phyloP scores from a whole-genome alignment of 2,113 vertebrate species.

The Amia ocellicauda region DNA sequence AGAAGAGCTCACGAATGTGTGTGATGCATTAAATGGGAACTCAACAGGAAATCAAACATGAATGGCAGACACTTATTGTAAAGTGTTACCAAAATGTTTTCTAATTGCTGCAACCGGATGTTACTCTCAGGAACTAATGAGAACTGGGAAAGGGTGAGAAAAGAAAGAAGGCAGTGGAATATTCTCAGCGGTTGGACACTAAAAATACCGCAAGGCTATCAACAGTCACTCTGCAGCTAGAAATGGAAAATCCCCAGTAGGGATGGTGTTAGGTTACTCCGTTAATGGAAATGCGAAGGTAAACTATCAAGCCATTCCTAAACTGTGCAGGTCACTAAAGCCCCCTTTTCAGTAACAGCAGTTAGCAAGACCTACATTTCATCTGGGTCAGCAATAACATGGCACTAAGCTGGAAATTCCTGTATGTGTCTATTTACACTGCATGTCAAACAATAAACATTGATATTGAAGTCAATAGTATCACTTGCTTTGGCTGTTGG shows the following conservation, averaged over 20 bases:
- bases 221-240: neutral
- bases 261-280: neutral
- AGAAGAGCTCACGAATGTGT: too few species aligned
- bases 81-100: neutral
- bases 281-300: neutral
- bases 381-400: conserved; percentile 36
- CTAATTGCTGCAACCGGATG: too few species aligned
- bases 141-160: too few species aligned
- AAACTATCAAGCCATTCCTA: conserved; percentile 20
- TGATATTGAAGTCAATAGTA: neutral
- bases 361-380: conserved; percentile 24
- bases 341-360: neutral
- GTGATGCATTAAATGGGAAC: too few species aligned
- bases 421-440: conserved; percentile 23
- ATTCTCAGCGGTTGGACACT: too few species aligned
- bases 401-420: conserved; percentile 27
- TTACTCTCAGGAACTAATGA: too few species aligned
- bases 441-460: conserved; percentile 22
- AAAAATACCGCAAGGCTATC: too few species aligned
- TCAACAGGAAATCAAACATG: too few species aligned
- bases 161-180: too few species aligned
- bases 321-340: conserved; percentile 9
- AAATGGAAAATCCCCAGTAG: conserved; percentile 14
- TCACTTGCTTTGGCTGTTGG: too few species aligned
- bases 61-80: neutral